Evolutionary conservation across 2,797 vertebrate species (phyloP).

Genomic region (Kryptolebias ocellatus): DNA sequence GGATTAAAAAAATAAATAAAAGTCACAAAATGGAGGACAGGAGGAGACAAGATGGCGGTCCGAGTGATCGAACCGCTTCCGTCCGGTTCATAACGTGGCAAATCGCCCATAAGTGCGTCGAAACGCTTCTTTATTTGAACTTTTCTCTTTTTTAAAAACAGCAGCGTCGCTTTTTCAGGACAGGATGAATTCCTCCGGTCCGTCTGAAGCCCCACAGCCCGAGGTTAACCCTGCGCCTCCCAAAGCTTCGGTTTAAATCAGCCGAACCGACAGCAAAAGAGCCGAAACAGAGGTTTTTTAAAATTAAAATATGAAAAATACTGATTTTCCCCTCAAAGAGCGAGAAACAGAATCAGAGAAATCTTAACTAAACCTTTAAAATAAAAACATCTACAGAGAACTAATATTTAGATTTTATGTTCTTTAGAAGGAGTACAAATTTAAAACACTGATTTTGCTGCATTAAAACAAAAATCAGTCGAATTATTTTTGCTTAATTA

Average conservation of each 20-base stretch:
- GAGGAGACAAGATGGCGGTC: slow-evolving; percentile 81
- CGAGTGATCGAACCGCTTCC: slow-evolving; percentile 50
- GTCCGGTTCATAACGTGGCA: slow-evolving; percentile 28
- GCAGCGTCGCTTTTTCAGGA: background rate
- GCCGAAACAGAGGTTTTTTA: too few relatives aligned
- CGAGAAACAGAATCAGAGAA: background rate
- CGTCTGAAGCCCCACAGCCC: slow-evolving; percentile 7
- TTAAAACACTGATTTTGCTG: slow-evolving; percentile 3
- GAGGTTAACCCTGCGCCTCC: slow-evolving; percentile 23
- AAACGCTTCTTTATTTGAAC: too few relatives aligned
- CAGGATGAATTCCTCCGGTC: slow-evolving; percentile 12
- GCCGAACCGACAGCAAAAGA: background rate
- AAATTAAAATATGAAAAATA: too few relatives aligned
- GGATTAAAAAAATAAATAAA: slow-evolving; percentile 56
- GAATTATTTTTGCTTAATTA: too few relatives aligned
- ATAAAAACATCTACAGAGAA: background rate
- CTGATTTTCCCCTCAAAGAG: background rate
- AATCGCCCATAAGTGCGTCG: background rate
- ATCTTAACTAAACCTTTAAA: background rate
- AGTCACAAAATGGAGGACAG: slow-evolving; percentile 86
- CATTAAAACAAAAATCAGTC: slow-evolving; percentile 5
- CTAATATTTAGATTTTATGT: background rate
- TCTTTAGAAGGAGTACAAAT: slow-evolving; percentile 24
- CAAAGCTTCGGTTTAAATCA: too few relatives aligned
- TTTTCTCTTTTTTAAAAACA: background rate